Conservation (phyloP, 2,797 vertebrate genomes). For the Acanthis flammea region DNA sequence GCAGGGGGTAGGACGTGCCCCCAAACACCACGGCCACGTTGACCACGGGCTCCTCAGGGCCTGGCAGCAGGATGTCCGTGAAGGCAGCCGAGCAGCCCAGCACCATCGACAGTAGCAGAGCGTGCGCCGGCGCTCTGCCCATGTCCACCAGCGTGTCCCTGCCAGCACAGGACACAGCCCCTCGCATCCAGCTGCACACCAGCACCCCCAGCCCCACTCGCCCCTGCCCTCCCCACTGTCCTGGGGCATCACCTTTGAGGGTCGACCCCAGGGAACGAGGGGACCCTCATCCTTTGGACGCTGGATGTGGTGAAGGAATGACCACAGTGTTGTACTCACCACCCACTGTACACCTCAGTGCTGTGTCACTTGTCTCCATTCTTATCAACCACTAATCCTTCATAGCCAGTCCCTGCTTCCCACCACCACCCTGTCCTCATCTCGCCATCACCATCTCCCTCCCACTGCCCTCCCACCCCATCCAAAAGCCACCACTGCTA, state of each 20-base stretch:
- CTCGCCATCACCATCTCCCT: background rate
- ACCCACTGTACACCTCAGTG: too few species aligned
- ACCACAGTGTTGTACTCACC: background rate
- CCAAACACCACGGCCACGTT: slow-evolving; percentile 95
- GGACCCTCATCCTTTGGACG: background rate
- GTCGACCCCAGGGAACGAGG: background rate
- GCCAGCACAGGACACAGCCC: background rate
- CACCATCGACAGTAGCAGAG: slow-evolving; percentile 73
- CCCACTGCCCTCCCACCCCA: background rate
- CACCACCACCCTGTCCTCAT: background rate
- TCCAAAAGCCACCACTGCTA: background rate
- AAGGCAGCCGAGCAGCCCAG: slow-evolving; percentile 74
- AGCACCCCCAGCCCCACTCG: accelerated
- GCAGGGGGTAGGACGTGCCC: slow-evolving; percentile 84
- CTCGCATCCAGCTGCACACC: accelerated
- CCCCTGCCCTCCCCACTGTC: background rate
- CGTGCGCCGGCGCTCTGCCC: slow-evolving; percentile 67
- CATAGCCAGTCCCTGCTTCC: background rate
- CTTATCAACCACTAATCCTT: background rate
- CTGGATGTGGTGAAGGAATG: background rate
- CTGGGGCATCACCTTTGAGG: accelerated
- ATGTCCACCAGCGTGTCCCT: slow-evolving; percentile 75
- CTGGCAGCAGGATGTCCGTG: slow-evolving; percentile 55
- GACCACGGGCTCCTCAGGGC: slow-evolving; percentile 79
- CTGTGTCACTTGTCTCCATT: background rate